Base-by-base conservation (phyloP, 1,140 invertebrate genomes). In the Leptonema lineaticorne region DNA sequence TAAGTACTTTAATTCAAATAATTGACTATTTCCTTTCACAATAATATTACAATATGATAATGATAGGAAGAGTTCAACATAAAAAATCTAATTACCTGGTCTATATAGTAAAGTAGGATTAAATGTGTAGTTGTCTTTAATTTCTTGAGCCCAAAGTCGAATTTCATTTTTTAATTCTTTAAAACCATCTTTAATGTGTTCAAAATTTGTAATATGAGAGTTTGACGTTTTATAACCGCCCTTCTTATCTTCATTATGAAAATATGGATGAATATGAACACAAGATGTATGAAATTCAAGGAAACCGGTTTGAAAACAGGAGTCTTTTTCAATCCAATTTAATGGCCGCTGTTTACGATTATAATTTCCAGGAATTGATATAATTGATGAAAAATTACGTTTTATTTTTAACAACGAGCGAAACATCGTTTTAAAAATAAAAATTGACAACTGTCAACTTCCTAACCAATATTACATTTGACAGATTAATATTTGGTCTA, bases 101-200 rank as follows among this genome's bases (percentile, higher is more conserved):
- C 82, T 77, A 65, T 81, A 85, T 56, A 84, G 70, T 3, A 86
- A 45, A 18, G 85, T 74, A 0, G 88, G 89, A 81, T 92, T 88
- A 29, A 75, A 76, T 72, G 82, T 78, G 4, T 89, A 77, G 50
- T 79, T 76, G 57, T 92, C 88, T 71, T 85, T 88, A 0, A 89
- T 73, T 85, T 95, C 93, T 69, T 89, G 75, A 33, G 78, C 81
- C 78, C 87, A 89, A 27, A 91, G 62, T 63, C 83, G 82, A 0
- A 89, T 81, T 81, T 94, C 91, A 16, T 82, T 58, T 74, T 87
- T 86, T 0, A 94, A 72, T 70, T 88, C 83, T 63, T 85, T 84
- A 0, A 89, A 78, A 3, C 90, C 91, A 64, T 82, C 73, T 59
- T 88, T 84, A 57, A 85, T 74, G 41, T 83, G 77, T 63, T 87